Base-by-base conservation (phyloP, 2,797 vertebrate genomes). In the Neopelma chrysocephalum region DNA sequence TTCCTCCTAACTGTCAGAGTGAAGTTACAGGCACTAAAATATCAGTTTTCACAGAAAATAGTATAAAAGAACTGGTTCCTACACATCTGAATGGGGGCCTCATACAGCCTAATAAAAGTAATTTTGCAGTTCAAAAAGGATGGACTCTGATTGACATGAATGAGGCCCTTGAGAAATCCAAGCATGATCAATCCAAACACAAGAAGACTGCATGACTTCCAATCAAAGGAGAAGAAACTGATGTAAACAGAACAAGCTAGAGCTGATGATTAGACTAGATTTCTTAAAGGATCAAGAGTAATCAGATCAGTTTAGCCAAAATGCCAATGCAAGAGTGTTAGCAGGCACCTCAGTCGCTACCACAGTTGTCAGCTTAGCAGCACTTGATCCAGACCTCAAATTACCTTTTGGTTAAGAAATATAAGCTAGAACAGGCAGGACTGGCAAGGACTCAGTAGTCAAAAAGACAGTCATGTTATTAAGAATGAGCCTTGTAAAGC, bases 21-120 rank as follows among this genome's bases (percentile, higher is more conserved):
- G 60, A 94, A 78, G 32, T 61, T 85, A 77, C 4, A 77, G 78
- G 78, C 84, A 89, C 64, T 91, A 85, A 85, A 87, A 85, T 89
- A 94, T 54, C 90, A 80, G 57, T 92, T 96, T 94, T 95, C 93
- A 90, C 11, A 78, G 32, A 85, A 65, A 89, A 36, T 0, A 57
- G 29, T 27, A 32, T 68, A 80, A 84, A 65, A 93, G 34, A 61
- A 70, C 72, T 20, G 8, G 53, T 75, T 94, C 53, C 79, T 93
- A 34, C 61, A 62, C 0, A 1, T 88, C 82, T 57, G 61, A 81
- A 65, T 14, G 20, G 36, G 40, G 54, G 38, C 25, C 54, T 38
- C 8, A 64, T 48, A 77, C 9, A 73, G 56, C 21, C 48, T 71
- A 79, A 82, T 82, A 80, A 92, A 93, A 64, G 31, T n/a, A 81